Conservation (phyloP, 2,113 vertebrate genomes). For the Oxyruncus cristatus region DNA sequence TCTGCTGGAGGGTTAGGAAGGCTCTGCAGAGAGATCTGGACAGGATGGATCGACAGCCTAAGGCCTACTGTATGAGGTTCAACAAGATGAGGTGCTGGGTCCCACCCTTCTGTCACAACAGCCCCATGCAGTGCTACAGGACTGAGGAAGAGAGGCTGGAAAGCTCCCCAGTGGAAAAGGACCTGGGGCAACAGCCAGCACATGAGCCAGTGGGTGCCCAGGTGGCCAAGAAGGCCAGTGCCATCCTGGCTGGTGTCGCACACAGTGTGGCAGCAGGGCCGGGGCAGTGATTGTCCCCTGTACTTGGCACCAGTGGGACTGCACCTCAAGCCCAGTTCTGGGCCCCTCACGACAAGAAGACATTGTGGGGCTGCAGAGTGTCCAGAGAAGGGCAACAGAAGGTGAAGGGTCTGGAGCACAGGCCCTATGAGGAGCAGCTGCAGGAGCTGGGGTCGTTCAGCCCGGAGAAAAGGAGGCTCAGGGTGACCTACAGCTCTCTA, state of each 20-base stretch:
- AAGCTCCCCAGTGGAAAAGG: neutral
- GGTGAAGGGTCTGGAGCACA: neutral
- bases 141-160: neutral
- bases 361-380: fast-evolving
- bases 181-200: too few species aligned
- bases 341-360: neutral
- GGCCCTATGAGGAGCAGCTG: fast-evolving
- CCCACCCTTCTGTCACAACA: neutral
- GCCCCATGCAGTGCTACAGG: neutral
- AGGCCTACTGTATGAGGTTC: neutral
- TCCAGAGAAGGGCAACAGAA: neutral
- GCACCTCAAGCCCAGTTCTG: neutral
- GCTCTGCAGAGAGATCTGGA: neutral
- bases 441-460: neutral
- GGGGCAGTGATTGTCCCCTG: fast-evolving
- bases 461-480: neutral
- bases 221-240: neutral
- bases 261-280: neutral
- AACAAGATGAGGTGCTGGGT: neutral
- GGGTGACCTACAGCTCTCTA: neutral
- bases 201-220: neutral
- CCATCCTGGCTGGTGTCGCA: neutral
- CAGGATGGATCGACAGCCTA: neutral
- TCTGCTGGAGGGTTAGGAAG: neutral
- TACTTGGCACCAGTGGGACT: fast-evolving